These are phyloP conservation scores for Metaphire vulgaris DNA, from an alignment of 1,140 invertebrate genomes.

Conservation along the genomic window DNA sequence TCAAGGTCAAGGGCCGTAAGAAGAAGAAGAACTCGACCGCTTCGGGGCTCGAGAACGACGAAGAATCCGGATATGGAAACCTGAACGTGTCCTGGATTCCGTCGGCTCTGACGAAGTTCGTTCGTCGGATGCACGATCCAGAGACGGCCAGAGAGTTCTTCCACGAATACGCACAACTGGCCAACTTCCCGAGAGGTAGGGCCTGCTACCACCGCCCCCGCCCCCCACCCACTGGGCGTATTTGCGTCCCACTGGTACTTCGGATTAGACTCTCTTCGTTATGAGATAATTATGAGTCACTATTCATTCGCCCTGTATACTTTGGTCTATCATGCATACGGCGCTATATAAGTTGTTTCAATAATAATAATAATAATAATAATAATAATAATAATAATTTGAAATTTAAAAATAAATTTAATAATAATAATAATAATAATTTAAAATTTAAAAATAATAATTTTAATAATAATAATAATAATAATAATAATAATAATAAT, in stretches of 20 bases:
- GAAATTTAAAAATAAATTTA: background rate
- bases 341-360: background rate
- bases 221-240: background rate
- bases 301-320: no score
- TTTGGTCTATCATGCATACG: no score
- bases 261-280: background rate
- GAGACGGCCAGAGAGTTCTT: background rate
- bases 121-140: background rate
- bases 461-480: background rate
- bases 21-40: no score
- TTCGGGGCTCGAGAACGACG: no score
- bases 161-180: background rate
- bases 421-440: conserved; percentile 4
- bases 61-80: no score
- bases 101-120: background rate
- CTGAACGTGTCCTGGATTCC: background rate
- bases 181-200: background rate
- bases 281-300: no score
- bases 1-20: no score
- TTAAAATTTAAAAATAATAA: background rate
- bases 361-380: conserved; percentile 1
- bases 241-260: background rate
- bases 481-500: conserved; percentile 4
- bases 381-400: background rate
- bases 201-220: background rate